These are phyloP conservation scores for Felis catus DNA, from an alignment of 2,113 vertebrate genomes.

Conservation along the genomic window DNA sequence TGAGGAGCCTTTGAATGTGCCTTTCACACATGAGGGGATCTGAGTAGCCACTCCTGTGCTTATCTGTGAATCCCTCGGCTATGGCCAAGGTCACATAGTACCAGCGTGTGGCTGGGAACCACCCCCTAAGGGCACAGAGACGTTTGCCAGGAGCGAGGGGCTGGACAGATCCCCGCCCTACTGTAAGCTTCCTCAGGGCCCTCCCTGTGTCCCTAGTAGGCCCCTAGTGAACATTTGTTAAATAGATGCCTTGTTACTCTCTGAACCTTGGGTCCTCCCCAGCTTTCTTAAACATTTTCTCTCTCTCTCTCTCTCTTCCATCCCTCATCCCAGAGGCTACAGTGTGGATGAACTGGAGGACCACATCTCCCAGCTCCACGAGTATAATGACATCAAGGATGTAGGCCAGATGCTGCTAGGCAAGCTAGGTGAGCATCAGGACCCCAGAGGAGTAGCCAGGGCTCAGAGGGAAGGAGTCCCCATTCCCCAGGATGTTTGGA, in stretches of 20 bases:
- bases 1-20: background rate
- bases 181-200: background rate
- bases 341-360: constrained; percentile 90
- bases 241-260: background rate
- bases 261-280: background rate
- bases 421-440: constrained; percentile 89
- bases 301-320: background rate
- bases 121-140: background rate
- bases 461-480: rapidly evolving
- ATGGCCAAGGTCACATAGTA: background rate
- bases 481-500: background rate
- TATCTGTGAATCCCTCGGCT: background rate
- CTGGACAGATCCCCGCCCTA: background rate
- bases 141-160: background rate
- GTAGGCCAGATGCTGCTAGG: constrained; percentile 94
- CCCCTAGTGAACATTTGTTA: background rate
- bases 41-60: background rate
- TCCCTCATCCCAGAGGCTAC: constrained; percentile 88
- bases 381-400: constrained; percentile 98
- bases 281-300: background rate
- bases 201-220: background rate
- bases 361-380: constrained; percentile 94
- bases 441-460: background rate
- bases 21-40: background rate
- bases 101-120: background rate